Conservation (phyloP, 2,888 invertebrate species). For the Nebria salina region DNA sequence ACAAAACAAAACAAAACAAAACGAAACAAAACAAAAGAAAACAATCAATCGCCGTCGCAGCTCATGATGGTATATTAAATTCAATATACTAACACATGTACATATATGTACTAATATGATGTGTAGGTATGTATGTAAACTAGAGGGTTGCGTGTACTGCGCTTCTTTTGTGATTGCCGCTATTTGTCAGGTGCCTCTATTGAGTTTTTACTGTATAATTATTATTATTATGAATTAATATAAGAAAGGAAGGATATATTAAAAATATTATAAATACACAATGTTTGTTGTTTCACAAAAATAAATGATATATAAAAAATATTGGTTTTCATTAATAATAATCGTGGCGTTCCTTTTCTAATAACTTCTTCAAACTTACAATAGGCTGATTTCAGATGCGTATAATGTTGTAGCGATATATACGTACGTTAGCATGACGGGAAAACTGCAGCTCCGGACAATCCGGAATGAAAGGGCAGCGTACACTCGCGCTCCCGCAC, state of each 20-base stretch:
- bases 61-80: constrained; percentile 24
- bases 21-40: constrained; percentile 23
- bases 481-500: constrained; percentile 60
- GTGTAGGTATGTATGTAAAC: constrained; percentile 15
- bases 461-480: constrained; percentile 57
- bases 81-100: not conserved
- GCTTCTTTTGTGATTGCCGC: constrained; percentile 56
- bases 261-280: constrained; percentile 61
- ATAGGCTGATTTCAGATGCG: constrained; percentile 57
- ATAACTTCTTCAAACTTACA: constrained; percentile 51
- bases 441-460: not conserved
- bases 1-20: constrained; percentile 24
- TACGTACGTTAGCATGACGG: too few species aligned
- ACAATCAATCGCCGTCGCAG: constrained; percentile 31
- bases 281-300: constrained; percentile 63
- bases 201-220: constrained; percentile 59
- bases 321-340: not conserved
- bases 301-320: constrained; percentile 55
- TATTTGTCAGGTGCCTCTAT: constrained; percentile 61
- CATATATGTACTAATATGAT: constrained; percentile 6
- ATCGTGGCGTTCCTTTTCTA: not conserved
- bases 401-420: constrained; percentile 46
- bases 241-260: constrained; percentile 60
- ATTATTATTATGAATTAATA: constrained; percentile 56
- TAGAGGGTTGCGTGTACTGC: constrained; percentile 47